Conservation (phyloP, 2,797 vertebrate genomes). For the Cryptoprocta ferox region DNA sequence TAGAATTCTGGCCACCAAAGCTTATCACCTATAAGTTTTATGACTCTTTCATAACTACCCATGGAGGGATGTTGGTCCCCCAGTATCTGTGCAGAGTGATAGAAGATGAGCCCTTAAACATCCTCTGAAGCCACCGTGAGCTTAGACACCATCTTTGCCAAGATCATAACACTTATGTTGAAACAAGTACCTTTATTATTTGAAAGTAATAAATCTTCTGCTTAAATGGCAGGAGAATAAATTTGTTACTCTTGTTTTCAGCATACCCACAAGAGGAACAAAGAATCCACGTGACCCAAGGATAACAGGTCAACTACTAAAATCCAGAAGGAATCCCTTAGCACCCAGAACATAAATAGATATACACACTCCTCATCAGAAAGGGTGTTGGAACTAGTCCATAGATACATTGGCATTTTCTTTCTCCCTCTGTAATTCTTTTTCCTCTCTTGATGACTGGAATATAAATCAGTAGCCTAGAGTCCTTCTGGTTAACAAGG, state of each 20-base stretch:
- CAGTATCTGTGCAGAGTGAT: not conserved
- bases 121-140: not conserved
- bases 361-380: not conserved
- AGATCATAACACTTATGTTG: not conserved
- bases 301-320: not conserved
- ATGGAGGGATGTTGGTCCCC: too few species aligned
- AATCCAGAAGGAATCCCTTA: not conserved
- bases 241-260: not conserved
- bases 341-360: not conserved
- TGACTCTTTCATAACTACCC: not conserved
- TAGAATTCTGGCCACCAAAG: not conserved
- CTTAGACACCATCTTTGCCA: not conserved
- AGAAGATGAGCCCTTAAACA: not conserved
- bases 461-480: conserved; percentile 64
- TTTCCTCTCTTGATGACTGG: not conserved
- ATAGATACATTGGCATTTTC: not conserved
- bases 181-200: not conserved
- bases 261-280: not conserved
- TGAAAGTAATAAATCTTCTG: not conserved
- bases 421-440: conserved; percentile 28
- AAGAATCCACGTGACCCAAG: not conserved
- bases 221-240: not conserved
- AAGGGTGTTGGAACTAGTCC: not conserved
- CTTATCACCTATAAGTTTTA: not conserved
- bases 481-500: conserved; percentile 61